Evolutionary conservation across 2,797 vertebrate species (phyloP).

Genomic region (Micrastur ruficollis): DNA sequence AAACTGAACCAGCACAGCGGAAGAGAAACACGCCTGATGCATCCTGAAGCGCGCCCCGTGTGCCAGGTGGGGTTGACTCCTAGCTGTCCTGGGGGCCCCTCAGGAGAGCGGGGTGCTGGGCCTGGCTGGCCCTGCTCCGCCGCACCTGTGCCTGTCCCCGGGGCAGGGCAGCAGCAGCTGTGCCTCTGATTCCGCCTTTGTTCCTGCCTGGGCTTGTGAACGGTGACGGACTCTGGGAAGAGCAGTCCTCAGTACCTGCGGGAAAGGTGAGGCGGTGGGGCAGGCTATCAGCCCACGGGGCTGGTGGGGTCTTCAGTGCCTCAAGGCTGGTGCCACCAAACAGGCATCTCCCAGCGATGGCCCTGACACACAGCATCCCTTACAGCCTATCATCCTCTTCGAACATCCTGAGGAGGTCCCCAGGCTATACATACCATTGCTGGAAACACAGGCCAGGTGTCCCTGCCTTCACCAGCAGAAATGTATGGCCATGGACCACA

Average conservation of each 20-base stretch:
- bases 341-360: neutral
- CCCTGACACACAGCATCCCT: neutral
- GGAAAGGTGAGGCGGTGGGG: neutral
- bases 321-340: accelerated
- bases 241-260: neutral
- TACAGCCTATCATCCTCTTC: neutral
- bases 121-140: neutral
- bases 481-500: accelerated
- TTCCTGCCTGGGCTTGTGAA: too few species aligned
- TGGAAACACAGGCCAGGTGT: neutral
- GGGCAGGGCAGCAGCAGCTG: accelerated
- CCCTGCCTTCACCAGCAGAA: neutral
- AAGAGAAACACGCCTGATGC: neutral
- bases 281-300: neutral
- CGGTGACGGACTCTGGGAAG: neutral
- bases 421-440: neutral
- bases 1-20: neutral
- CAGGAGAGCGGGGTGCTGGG: neutral
- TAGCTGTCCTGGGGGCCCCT: neutral
- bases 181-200: accelerated
- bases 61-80: neutral
- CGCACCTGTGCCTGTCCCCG: neutral
- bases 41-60: accelerated
- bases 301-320: neutral
- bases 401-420: neutral